phyloP scores from a whole-genome alignment of 2,888 invertebrate species.

The Pollenia amentaria region DNA sequence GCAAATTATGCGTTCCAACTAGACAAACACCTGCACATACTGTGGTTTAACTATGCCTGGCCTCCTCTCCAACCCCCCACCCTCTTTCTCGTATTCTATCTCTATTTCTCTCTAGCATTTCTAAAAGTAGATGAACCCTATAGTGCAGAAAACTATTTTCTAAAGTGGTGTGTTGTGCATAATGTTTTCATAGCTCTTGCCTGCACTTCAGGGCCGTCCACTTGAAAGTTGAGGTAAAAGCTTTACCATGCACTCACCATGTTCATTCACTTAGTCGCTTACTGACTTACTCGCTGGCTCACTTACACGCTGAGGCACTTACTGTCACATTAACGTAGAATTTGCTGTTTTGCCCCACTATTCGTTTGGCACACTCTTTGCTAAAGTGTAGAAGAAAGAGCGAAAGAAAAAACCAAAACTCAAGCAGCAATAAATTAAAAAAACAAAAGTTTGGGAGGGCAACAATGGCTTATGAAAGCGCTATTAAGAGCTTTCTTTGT shows the following conservation, averaged over 20 bases:
- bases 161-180: conserved; percentile 15
- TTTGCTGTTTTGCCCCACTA: conserved; percentile 37
- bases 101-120: background rate
- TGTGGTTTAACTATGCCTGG: background rate
- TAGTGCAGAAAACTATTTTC: conserved; percentile 51
- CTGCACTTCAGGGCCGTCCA: conserved; percentile 74
- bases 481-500: background rate
- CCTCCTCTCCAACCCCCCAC: background rate
- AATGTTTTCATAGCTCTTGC: conserved; percentile 70
- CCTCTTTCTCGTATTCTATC: background rate
- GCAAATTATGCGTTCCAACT: conserved; percentile 56
- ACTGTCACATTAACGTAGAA: conserved; percentile 34
- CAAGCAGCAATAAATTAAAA: background rate
- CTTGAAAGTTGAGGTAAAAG: conserved; percentile 77
- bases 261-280: conserved; percentile 37
- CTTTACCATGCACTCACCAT: conserved; percentile 65
- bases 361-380: conserved; percentile 32
- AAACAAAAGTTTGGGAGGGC: background rate
- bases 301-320: background rate
- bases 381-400: conserved; percentile 5
- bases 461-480: background rate
- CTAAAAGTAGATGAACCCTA: conserved; percentile 62
- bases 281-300: background rate
- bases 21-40: background rate
- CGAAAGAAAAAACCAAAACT: conserved; percentile 3